These are phyloP conservation scores for Chauna torquata DNA, from an alignment of 2,113 vertebrate genomes.

Conservation along the genomic window DNA sequence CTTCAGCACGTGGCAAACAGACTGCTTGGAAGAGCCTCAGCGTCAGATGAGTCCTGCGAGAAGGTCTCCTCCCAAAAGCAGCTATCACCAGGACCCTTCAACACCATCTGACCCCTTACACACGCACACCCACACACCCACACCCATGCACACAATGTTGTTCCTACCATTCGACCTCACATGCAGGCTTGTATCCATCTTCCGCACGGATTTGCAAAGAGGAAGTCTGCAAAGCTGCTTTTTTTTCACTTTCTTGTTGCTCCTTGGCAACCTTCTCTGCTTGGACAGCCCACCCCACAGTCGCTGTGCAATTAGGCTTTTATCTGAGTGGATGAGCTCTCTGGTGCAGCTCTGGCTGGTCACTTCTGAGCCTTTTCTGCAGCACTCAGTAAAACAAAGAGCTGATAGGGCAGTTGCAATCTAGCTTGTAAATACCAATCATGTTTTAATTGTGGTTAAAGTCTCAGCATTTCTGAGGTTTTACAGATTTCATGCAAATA, in stretches of 20 bases:
- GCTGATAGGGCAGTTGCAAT: not conserved
- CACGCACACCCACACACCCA: not conserved
- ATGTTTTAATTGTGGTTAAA: not conserved
- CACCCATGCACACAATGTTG: not conserved
- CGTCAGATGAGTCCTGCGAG: not conserved
- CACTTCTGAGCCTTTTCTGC: not conserved
- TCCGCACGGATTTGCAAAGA: not conserved
- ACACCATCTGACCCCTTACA: not conserved
- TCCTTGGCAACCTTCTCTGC: not conserved
- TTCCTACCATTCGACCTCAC: not conserved
- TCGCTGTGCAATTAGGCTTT: not conserved
- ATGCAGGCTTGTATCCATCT: not conserved
- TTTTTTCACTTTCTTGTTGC: not conserved
- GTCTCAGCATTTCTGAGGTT: not conserved
- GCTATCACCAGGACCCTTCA: not conserved
- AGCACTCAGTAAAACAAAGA: not conserved
- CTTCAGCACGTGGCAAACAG: not conserved
- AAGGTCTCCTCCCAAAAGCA: not conserved
- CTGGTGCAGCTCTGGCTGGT: not conserved
- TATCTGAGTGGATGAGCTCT: not conserved
- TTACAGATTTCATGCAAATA: not conserved
- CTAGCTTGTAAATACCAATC: not conserved
- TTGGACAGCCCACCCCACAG: not conserved
- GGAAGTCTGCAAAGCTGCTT: not conserved
- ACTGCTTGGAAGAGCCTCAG: not conserved